Base-by-base conservation (phyloP, 2,888 invertebrate species). In the Lasioglossum vierecki region DNA sequence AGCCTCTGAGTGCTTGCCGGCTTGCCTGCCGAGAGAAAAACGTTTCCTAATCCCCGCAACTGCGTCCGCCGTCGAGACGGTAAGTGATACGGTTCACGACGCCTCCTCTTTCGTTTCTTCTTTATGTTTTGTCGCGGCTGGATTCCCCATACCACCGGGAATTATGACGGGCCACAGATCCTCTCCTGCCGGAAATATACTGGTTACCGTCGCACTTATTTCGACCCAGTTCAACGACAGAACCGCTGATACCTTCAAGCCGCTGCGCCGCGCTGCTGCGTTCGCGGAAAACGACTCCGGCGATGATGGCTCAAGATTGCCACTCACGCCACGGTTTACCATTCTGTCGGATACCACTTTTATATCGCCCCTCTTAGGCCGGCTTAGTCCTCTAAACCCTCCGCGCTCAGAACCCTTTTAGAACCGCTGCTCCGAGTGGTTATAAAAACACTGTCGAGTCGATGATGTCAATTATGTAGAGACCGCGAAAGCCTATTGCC, bases 1-100 rank as follows among this genome's bases (percentile, higher is more conserved):
- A 87, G 83, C 83, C 81, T 74, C 81, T 26, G 79, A 80, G 86
- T 83, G 83, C 70, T 75, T 9, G 71, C 53, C 44, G 8, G 63
- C 63, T 63, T 63, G 77, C 71, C 77, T 72, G 76, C 53, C 77
- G 74, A 75, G 83, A 83, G 88, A 73, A 84, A 78, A 87, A 85
- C 82, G 83, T 79, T 85, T 82, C 83, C 87, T 88, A 87, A 88
- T 88, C 83, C 85, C 39, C 80, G 63, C 86, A 80, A 83, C 82
- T 82, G 77, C 80, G 85, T 88, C 83, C 87, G 82, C 80, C 82
- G 85, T 83, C 78, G 75, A 79, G 71, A 80, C 77, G 76, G 73
- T 80, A 84, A 87, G 86, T 79, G 88, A 85, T 87, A 82, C 76
- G 76, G 80, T 87, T 85, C 76, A 80, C 53, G 79, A 87, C 80